Evolutionary conservation across 2,797 vertebrate species (phyloP).

Genomic region (Platalea minor): DNA sequence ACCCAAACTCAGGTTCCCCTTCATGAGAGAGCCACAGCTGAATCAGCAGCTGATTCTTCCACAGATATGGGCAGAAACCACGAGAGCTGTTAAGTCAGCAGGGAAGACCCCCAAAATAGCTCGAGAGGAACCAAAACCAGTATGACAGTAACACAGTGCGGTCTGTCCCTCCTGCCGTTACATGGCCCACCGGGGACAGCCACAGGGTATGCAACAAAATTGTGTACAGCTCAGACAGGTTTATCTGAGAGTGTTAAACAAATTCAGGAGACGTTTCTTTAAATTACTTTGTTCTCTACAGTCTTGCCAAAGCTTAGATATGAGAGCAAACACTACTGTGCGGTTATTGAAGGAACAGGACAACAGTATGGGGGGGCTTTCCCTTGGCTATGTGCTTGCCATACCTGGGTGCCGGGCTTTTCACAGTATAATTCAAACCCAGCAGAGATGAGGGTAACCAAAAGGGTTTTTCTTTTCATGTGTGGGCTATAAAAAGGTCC

Average conservation of each 20-base stretch:
- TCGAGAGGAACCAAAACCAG: background rate
- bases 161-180: background rate
- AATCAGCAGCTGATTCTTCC: constrained; percentile 11
- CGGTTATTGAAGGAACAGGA: background rate
- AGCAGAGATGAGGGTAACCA: background rate
- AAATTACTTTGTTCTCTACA: background rate
- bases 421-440: background rate
- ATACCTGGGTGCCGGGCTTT: background rate
- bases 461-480: background rate
- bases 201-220: background rate
- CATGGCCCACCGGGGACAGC: background rate
- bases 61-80: background rate
- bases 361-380: background rate
- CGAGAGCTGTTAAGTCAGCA: background rate
- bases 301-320: background rate
- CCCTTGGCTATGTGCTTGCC: background rate
- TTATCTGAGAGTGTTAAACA: background rate
- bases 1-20: background rate
- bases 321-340: background rate
- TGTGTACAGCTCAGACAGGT: background rate
- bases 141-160: background rate
- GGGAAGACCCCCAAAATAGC: background rate
- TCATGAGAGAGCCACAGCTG: background rate
- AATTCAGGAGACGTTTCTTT: background rate
- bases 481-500: background rate